These are phyloP conservation scores for Chymomyza fuscimana DNA, from an alignment of 2,888 invertebrate species.

Conservation along the genomic window DNA sequence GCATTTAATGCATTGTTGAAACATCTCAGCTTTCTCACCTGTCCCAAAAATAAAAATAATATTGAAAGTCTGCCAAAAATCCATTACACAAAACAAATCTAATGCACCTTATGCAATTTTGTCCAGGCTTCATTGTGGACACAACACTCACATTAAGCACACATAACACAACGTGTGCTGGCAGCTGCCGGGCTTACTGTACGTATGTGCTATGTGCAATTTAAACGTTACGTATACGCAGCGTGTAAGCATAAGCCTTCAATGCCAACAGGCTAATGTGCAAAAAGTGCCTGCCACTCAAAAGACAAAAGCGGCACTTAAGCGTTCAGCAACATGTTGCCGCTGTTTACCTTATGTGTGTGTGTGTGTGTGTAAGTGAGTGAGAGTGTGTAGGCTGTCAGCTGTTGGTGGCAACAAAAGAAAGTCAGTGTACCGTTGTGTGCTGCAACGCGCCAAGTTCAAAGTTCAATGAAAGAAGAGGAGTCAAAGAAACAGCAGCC, in stretches of 20 bases:
- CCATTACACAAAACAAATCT: background rate
- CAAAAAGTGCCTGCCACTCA: slow-evolving; percentile 24
- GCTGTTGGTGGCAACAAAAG: slow-evolving; percentile 39
- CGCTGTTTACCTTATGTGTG: background rate
- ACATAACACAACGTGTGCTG: background rate
- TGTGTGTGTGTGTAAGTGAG: background rate
- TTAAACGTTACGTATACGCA: slow-evolving; percentile 58
- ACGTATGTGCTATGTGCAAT: background rate
- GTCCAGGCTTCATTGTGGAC: background rate
- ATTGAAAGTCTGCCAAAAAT: background rate
- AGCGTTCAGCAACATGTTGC: slow-evolving; percentile 23
- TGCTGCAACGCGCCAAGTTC: slow-evolving; percentile 49
- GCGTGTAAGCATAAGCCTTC: slow-evolving; percentile 18
- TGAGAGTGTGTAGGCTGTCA: slow-evolving; percentile 4
- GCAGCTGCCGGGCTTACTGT: background rate
- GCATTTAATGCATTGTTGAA: background rate
- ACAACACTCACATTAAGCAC: background rate
- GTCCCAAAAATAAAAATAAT: background rate
- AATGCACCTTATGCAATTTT: background rate
- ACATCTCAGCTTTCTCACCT: background rate
- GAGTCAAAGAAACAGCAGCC: slow-evolving; percentile 31
- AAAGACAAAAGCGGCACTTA: slow-evolving; percentile 33
- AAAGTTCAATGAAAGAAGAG: slow-evolving; percentile 60
- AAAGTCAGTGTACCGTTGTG: slow-evolving; percentile 47
- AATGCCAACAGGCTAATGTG: slow-evolving; percentile 34